Percentiles rank a stretch among this genome's conserved stretches.
phyloP scores from a whole-genome alignment of 2,888 invertebrate genomes.

The Netelia melanura region DNA sequence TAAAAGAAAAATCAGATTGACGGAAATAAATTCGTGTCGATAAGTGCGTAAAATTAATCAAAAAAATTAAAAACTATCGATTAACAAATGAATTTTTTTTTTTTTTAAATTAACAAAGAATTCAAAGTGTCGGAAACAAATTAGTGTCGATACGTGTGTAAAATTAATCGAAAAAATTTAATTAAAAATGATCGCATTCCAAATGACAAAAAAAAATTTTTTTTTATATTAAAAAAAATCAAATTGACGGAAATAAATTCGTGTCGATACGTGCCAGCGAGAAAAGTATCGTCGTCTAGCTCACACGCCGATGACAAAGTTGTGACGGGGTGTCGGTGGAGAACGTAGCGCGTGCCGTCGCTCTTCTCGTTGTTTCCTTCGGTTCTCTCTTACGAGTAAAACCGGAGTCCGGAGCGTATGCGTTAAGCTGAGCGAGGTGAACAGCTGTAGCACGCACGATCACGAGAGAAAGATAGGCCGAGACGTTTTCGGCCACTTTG shows the following conservation, averaged over 20 bases:
- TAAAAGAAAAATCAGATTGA: too few species aligned
- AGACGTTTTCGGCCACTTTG: slow-evolving; percentile 10
- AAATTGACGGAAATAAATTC: not conserved
- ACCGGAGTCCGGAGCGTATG: slow-evolving; percentile 20
- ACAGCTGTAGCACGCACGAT: slow-evolving; percentile 79
- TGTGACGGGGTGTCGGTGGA: slow-evolving; percentile 24
- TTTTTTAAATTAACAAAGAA: too few species aligned
- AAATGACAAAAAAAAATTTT: not conserved
- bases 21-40: too few species aligned
- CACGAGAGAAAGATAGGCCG: slow-evolving; percentile 16
- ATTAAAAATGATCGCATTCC: too few species aligned
- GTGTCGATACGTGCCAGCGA: not conserved
- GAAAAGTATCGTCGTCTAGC: too few species aligned
- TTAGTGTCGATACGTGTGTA: too few species aligned
- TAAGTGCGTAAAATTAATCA: too few species aligned
- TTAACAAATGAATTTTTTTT: too few species aligned
- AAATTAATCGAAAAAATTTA: too few species aligned
- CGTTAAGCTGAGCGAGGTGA: slow-evolving; percentile 75
- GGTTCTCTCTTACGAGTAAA: not conserved
- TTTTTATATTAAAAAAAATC: not conserved
- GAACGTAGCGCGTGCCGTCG: slow-evolving; percentile 56
- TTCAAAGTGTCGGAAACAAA: too few species aligned
- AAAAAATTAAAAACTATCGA: too few species aligned
- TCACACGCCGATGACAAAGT: slow-evolving; percentile 25
- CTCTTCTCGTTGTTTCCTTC: slow-evolving; percentile 51